Percentiles rank a stretch among this genome's conserved stretches.
phyloP scores from a whole-genome alignment of 2,113 vertebrate genomes.

The Crotophaga sulcirostris region DNA sequence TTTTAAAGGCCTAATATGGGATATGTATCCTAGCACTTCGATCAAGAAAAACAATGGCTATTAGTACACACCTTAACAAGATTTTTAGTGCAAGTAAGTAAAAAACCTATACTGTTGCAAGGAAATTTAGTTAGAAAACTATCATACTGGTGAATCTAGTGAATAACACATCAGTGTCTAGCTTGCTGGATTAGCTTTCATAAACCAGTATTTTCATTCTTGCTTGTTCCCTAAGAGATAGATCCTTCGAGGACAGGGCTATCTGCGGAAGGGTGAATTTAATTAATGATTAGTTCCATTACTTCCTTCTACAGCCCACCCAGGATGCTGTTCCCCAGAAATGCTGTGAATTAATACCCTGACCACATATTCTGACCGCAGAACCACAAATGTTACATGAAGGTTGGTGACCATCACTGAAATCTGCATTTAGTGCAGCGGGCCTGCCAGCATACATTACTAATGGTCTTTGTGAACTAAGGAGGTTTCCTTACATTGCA shows the following conservation, averaged over 20 bases:
- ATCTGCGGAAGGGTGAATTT: neutral
- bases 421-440: neutral
- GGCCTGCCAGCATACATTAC: neutral
- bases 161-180: neutral
- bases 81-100: neutral
- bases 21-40: neutral
- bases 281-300: neutral
- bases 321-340: neutral
- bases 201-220: neutral
- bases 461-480: neutral
- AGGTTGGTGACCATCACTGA: neutral
- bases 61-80: neutral
- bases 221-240: neutral
- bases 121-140: neutral
- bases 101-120: neutral
- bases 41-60: neutral
- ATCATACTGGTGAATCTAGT: neutral
- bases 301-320: neutral
- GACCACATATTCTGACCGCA: slow-evolving; percentile 22
- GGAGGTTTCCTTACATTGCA: neutral
- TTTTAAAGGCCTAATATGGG: neutral
- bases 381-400: neutral
- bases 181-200: neutral
- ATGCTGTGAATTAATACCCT: neutral
- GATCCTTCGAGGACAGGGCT: neutral